These are phyloP conservation scores for Morpho deidamia DNA, from an alignment of 2,888 invertebrate genomes.

Conservation along the genomic window DNA sequence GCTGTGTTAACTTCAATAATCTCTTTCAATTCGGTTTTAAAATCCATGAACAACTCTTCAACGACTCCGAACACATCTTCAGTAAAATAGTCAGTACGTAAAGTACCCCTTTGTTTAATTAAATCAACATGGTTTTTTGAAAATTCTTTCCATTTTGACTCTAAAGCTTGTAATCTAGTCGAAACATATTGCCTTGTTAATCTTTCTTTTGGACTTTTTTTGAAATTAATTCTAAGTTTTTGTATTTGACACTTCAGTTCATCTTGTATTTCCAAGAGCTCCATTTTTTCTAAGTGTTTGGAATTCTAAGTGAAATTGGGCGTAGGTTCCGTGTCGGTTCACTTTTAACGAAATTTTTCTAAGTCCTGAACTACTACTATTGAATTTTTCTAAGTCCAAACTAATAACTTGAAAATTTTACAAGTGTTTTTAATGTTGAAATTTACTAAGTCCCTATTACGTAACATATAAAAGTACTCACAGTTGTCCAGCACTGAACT, in stretches of 20 bases:
- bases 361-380: not conserved
- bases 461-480: not conserved
- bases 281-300: too few relatives aligned
- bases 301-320: too few relatives aligned
- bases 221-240: not conserved
- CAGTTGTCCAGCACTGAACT: not conserved
- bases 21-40: conserved; percentile 10
- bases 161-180: conserved; percentile 11
- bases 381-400: too few relatives aligned
- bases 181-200: conserved; percentile 10
- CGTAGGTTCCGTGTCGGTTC: not conserved
- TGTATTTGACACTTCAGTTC: too few relatives aligned
- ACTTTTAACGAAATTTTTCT: not conserved
- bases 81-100: not conserved
- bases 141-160: conserved; percentile 15
- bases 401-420: too few relatives aligned
- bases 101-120: not conserved
- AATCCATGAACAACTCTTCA: conserved; percentile 9
- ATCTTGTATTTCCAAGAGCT: too few relatives aligned
- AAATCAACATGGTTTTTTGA: conserved; percentile 1
- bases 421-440: not conserved
- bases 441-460: not conserved
- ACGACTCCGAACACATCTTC: not conserved
- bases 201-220: conserved; percentile 13
- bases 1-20: conserved; percentile 1